Evolutionary conservation across 2,113 vertebrate genomes (phyloP).

Genomic region (Manacus vitellinus): DNA sequence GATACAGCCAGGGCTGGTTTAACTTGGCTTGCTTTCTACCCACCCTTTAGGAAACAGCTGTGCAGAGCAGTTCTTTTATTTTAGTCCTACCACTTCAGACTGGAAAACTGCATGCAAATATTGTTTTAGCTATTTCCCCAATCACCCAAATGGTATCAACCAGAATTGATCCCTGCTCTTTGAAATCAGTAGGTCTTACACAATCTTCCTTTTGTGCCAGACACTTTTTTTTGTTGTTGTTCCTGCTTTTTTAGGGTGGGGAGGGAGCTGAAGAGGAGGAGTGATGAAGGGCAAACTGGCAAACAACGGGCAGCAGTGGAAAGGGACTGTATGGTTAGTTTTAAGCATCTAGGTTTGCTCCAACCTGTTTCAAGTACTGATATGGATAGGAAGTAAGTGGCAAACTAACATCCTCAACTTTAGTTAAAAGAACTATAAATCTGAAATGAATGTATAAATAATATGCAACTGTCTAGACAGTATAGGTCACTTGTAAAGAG

Average conservation of each 20-base stretch:
- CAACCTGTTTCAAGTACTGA: slow-evolving; percentile 11
- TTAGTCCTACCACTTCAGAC: background rate
- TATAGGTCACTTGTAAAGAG: slow-evolving; percentile 95
- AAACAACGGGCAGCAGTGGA: background rate
- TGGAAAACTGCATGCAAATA: slow-evolving; percentile 58
- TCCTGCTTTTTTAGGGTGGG: background rate
- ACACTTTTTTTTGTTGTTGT: background rate
- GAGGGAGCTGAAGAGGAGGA: background rate
- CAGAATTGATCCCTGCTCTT: slow-evolving; percentile 63
- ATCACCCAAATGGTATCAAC: slow-evolving; percentile 57
- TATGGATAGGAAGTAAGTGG: slow-evolving; percentile 31
- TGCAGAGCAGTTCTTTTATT: slow-evolving; percentile 6
- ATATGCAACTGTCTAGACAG: slow-evolving; percentile 94
- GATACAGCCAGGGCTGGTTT: slow-evolving; percentile 11
- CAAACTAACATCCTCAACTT: slow-evolving; percentile 72
- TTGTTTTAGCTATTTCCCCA: slow-evolving; percentile 45
- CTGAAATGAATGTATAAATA: slow-evolving; percentile 93
- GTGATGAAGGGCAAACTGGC: background rate
- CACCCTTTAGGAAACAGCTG: slow-evolving; percentile 17
- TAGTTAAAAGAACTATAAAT: slow-evolving; percentile 73
- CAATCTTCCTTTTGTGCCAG: background rate
- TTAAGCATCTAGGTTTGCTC: background rate
- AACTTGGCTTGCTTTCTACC: slow-evolving; percentile 11
- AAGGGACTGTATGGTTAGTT: background rate
- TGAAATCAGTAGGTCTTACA: slow-evolving; percentile 64